Base-by-base conservation (phyloP, 2,797 vertebrate genomes). In the Schizothorax lantsangensis region DNA sequence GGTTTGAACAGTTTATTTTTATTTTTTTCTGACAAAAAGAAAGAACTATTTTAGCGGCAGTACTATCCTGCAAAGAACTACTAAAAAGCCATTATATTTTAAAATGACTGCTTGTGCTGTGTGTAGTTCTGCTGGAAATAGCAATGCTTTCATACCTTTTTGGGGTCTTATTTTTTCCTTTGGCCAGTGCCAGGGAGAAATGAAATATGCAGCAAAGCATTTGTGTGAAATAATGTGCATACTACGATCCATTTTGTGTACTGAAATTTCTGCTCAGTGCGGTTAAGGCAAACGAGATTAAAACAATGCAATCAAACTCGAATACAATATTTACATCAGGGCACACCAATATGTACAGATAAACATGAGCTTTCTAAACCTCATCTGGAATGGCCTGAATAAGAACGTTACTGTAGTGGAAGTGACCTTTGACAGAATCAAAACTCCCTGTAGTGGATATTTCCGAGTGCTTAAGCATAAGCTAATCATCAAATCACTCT, bases 321-420 rank as follows among this genome's bases (percentile, higher is more conserved):
- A 72, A 83, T 68, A 49, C 59, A 79, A 81, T 94, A 94, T 95
- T 92, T 93, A 93, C 94, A 95, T 84, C 91, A 92, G 84, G 89
- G 89, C 90, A 92, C 88, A 90, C 89, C 90, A 91, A 94, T 91
- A 95, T 95, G 93, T 91, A 91, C 91, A 92, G 77, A 88, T 75
- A 85, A 84, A 88, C 83, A 64, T 47, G 64, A 77, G 79, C 59
- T 73, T 52, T 81, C 8, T 59, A 64, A 75, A 68, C 66, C 38
- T 54, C 40, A 73, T 77, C 21, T 12, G 79, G 19, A 72, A 81
- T 23, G 72, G 59, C 36, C 59, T 36, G 43, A 82, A 69, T 81
- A 57, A 52, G 33, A 71, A 86, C 40, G 19, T 64, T 45, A 59
- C n/a, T 82, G 43, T 82, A 74, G 80, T 62, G 45, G 52, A 45